Evolutionary conservation across 1,140 invertebrate species (phyloP).

Genomic region (Megalopta genalis): DNA sequence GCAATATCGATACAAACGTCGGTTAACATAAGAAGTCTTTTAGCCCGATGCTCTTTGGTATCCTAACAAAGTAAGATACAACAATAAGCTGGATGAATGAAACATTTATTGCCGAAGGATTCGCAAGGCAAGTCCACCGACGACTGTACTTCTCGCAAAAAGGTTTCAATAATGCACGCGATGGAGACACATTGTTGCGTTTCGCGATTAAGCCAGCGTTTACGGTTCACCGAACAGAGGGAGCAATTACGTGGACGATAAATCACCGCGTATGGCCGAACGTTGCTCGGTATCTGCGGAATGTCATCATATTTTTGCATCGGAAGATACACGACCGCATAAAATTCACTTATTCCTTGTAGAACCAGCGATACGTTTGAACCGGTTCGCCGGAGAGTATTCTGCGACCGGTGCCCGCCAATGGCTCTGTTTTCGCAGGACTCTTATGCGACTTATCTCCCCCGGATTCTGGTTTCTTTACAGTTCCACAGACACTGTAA

Average conservation of each 20-base stretch:
- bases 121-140: not conserved
- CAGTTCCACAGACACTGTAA: slow-evolving; percentile 9
- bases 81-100: too few relatives aligned
- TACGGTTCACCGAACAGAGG: not conserved
- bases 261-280: not conserved
- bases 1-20: too few relatives aligned
- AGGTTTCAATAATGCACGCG: not conserved
- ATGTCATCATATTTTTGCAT: slow-evolving; percentile 14
- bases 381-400: slow-evolving; percentile 33
- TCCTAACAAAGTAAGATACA: too few relatives aligned
- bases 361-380: slow-evolving; percentile 28
- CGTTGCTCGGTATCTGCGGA: not conserved
- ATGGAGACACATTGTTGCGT: not conserved
- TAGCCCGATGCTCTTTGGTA: too few relatives aligned
- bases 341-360: slow-evolving; percentile 41
- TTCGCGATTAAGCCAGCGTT: not conserved
- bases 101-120: too few relatives aligned
- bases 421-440: slow-evolving; percentile 34
- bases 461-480: slow-evolving; percentile 6
- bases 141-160: not conserved
- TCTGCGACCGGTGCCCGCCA: slow-evolving; percentile 6
- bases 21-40: too few relatives aligned
- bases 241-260: not conserved
- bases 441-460: slow-evolving; percentile 24
- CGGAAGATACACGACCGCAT: slow-evolving; percentile 16